Percentiles rank a stretch among this genome's conserved stretches.
Conservation (phyloP, 1,140 invertebrate genomes). For the Metopolophium dirhodum region DNA sequence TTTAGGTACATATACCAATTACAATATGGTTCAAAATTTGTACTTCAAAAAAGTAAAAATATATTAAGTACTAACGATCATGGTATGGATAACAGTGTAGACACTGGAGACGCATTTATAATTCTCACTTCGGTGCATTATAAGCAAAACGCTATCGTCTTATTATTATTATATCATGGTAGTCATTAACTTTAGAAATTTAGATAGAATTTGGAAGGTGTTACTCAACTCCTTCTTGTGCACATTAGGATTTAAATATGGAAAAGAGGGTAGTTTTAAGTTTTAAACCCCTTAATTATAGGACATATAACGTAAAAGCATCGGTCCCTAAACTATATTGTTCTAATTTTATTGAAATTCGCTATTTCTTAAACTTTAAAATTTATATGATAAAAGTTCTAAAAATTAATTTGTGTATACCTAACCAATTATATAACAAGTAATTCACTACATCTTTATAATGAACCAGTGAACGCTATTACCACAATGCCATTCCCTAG, state of each 20-base stretch:
- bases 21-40: no score
- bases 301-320: background rate
- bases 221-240: background rate
- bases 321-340: background rate
- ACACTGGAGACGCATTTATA: no score
- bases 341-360: background rate
- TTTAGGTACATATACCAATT: no score
- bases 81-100: no score
- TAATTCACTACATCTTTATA: background rate
- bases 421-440: background rate
- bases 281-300: no score
- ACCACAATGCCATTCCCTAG: background rate
- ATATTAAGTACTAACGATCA: no score
- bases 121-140: no score
- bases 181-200: background rate
- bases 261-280: background rate
- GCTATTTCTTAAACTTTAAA: background rate
- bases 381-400: background rate
- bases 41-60: no score
- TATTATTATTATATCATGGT: no score
- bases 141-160: no score
- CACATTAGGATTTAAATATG: background rate
- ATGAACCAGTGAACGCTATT: background rate
- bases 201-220: background rate
- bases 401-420: background rate